Percentiles rank a stretch among this genome's conserved stretches.
phyloP scores from a whole-genome alignment of 2,888 invertebrate genomes.

The Plusia festucae region DNA sequence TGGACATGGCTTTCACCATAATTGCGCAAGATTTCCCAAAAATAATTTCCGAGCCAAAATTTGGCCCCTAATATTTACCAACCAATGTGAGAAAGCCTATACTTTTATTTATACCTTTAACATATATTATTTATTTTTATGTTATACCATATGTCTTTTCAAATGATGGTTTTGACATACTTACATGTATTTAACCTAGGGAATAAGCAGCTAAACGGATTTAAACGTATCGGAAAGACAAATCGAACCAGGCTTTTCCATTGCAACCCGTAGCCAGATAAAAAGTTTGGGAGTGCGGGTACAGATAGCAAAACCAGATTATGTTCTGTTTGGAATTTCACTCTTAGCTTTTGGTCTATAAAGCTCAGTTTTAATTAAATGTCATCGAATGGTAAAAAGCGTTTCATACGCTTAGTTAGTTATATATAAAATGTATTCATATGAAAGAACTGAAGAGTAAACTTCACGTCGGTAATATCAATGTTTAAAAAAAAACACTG shows the following conservation, averaged over 20 bases:
- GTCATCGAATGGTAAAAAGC: not conserved
- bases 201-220: slow-evolving; percentile 46
- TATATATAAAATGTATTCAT: not conserved
- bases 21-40: too few species aligned
- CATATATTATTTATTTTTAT: too few species aligned
- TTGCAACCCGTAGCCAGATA: slow-evolving; percentile 34
- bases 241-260: slow-evolving; percentile 51
- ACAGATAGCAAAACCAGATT: slow-evolving; percentile 37
- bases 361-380: not conserved
- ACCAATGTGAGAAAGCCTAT: too few species aligned
- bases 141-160: not conserved
- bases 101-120: too few species aligned
- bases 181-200: slow-evolving; percentile 5
- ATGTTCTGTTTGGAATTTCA: slow-evolving; percentile 26
- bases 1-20: too few species aligned
- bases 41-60: too few species aligned
- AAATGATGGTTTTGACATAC: slow-evolving; percentile 24
- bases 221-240: slow-evolving; percentile 42
- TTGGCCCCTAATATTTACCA: too few species aligned
- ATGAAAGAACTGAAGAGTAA: not conserved
- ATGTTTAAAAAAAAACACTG: too few species aligned
- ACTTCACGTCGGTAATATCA: too few species aligned
- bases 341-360: not conserved
- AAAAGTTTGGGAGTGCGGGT: slow-evolving; percentile 44
- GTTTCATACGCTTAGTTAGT: not conserved